Base-by-base conservation (phyloP, 2,888 invertebrate species). In the Meliscaeva auricollis region DNA sequence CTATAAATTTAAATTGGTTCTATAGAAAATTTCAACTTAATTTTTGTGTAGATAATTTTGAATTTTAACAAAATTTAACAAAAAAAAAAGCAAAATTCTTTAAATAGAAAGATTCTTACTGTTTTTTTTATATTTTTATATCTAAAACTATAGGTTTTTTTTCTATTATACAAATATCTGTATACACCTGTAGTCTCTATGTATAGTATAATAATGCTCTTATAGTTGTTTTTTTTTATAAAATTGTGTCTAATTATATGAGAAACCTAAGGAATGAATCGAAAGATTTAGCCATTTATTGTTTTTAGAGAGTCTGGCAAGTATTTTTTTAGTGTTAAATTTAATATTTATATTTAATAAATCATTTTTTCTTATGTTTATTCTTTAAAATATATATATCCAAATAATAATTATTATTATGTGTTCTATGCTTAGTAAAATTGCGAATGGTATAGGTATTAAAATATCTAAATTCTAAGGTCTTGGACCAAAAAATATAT, bases 181-280 rank as follows among this genome's bases (percentile, higher is more conserved):
- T 48, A 17, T 56, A 38, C 30, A 38, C 4, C 13, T 38, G 30
- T n/a, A n/a, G n/a, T 30, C 1, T n/a, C 5, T 26, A 15, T n/a
- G n/a, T n/a, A n/a, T 22, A 9, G 20, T 60, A 7, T 46, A 44
- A 22, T 7, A 11, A 50, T 11, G 20, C 3, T 62, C 30, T 11
- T 46, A 17, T 64, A 32, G 3, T 30, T 46, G 4, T 38, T 56
- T 26, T 13, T 38, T 35, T 2, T 35, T 66, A 50, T 22, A 66
- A 66, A 64, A 66, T 66, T 66, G 50, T 66, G 15, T 66, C 50
- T 66, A 66, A 22, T 66, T 66, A 66, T 66, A 66, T 50, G 48
- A 66, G 66, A 66, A 66, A 66, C 66, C 66, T 66, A 66, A 66
- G 50, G 50, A 66, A 50, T 66, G 32, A 17, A 66, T 66, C 35